Percentiles rank a stretch among this genome's conserved stretches.
Conservation (phyloP, 2,888 invertebrate genomes). For the Neuroscelio doddi region DNA sequence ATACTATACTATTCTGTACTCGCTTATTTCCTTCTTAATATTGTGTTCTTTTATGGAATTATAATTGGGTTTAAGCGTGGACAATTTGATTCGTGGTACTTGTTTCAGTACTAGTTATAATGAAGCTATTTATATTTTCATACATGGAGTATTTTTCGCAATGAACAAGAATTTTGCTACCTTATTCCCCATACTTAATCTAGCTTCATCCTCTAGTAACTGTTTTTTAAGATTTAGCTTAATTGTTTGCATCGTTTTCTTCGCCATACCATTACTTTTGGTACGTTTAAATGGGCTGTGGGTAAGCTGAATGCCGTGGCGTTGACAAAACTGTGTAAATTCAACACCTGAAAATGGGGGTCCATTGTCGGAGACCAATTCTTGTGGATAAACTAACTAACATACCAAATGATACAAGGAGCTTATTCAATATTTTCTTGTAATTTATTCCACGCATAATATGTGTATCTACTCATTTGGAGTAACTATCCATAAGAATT, state of each 20-base stretch:
- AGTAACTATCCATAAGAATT: slow-evolving; percentile 37
- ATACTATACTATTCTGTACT: neutral
- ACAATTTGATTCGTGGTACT: slow-evolving; percentile 22
- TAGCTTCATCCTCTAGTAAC: slow-evolving; percentile 26
- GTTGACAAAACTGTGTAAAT: slow-evolving; percentile 20
- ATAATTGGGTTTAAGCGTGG: slow-evolving; percentile 19
- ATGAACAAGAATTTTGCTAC: slow-evolving; percentile 18
- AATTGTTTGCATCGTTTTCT: slow-evolving; percentile 44
- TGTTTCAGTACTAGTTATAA: slow-evolving; percentile 31
- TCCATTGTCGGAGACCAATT: slow-evolving; percentile 32
- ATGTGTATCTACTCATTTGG: slow-evolving; percentile 67
- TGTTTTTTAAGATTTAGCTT: slow-evolving; percentile 46
- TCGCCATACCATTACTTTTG: slow-evolving; percentile 47
- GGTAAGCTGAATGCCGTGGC: slow-evolving; percentile 27
- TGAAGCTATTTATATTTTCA: slow-evolving; percentile 27
- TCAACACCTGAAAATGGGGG: slow-evolving; percentile 19
- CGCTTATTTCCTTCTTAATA: neutral
- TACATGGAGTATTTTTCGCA: slow-evolving; percentile 34
- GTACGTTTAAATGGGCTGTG: slow-evolving; percentile 50
- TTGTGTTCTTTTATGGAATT: slow-evolving; percentile 4
- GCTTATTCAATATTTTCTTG: slow-evolving; percentile 17
- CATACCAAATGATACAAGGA: slow-evolving; percentile 29
- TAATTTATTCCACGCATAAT: slow-evolving; percentile 21
- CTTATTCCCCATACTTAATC: slow-evolving; percentile 16
- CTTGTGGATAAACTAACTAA: slow-evolving; percentile 28